Evolutionary conservation across 1,140 invertebrate species (phyloP), one percentile per base, ranked within the genome.

Genomic region (Thaumatotibia leucotreta): DNA sequence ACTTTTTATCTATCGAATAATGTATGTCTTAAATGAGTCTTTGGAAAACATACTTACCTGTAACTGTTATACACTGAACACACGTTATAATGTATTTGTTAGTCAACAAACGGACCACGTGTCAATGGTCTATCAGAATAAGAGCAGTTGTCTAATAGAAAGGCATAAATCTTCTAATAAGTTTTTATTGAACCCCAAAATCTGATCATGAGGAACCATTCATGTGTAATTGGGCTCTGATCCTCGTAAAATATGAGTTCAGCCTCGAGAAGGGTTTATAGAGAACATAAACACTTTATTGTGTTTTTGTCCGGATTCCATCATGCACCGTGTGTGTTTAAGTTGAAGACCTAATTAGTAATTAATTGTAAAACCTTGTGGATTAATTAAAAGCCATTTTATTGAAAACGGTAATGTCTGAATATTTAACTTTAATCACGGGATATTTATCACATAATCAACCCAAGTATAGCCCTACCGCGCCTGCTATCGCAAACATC

Each of bases 261-360:
- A 77, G 71, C 74, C 61, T 70, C 69, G 73, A 76, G 75, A 82
- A 77, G 76, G 80, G 86, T 89, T 88, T 90, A 88, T 90, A 83
- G 84, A 81, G 74, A 85, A 84, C 85, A 88, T 90, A 90, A 90
- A 90, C 84, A 85, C 81, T 90, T 90, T 86, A 85, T 88, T 88
- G 79, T 85, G 76, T 86, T 88, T 83, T 87, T 84, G 82, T 88
- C 66, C 74, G 74, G 50, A 71, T 75, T 73, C 64, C 68, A 77
- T 78, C 69, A 79, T 82, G 79, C 75, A 69, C 71, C 80, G 69
- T 72, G 68, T 66, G 63, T 69, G 61, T 66, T 31, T 64, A 54
- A 67, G 61, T 39, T 23, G 8, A 58, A 58, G 52, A 14, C 23
- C 52, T 58, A 58, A 58, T 58, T 58, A 58, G 11, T 24, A 24